Percentiles rank a stretch among this genome's conserved stretches.
Conservation (phyloP, 2,113 vertebrate genomes). For the Oplegnathus fasciatus region DNA sequence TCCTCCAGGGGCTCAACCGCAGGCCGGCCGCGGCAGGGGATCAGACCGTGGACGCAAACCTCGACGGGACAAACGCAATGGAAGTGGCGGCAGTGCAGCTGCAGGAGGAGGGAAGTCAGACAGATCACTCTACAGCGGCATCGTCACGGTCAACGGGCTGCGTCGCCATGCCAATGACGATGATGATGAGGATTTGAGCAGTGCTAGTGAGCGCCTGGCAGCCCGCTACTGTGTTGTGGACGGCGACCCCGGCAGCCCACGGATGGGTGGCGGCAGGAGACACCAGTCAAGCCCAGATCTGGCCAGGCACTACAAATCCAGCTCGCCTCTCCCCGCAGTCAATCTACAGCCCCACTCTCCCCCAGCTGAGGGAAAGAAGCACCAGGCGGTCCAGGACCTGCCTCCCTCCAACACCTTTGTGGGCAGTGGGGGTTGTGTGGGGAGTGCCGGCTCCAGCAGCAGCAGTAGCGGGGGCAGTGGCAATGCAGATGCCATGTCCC, state of each 20-base stretch:
- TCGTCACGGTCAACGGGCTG: constrained; percentile 85
- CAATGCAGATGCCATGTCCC: constrained; percentile 94
- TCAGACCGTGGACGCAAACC: constrained; percentile 83
- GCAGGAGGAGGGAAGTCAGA: constrained; percentile 86
- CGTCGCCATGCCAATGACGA: constrained; percentile 81
- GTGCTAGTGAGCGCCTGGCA: constrained; percentile 93
- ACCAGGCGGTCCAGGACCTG: constrained; percentile 97
- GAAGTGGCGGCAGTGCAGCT: constrained; percentile 46
- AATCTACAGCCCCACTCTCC: constrained; percentile 97
- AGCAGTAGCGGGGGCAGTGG: constrained; percentile 82
- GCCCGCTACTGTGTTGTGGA: constrained; percentile 94
- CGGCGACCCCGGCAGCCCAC: constrained; percentile 90
- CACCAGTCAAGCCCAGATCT: constrained; percentile 94
- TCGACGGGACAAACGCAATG: constrained; percentile 79
- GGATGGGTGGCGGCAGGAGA: constrained; percentile 90
- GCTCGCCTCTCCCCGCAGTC: constrained; percentile 95
- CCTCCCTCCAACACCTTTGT: constrained; percentile 99
- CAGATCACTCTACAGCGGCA: constrained; percentile 92
- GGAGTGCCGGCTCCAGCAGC: constrained; percentile 81
- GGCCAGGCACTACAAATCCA: constrained; percentile 97
- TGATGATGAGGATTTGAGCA: constrained; percentile 86
- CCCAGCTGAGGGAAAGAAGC: constrained; percentile 94
- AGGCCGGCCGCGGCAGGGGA: constrained; percentile 65
- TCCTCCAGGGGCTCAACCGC: constrained; percentile 86
- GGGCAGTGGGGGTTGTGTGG: constrained; percentile 88